phyloP scores from a whole-genome alignment of 2,797 vertebrate genomes.

The Aldrovandia affinis region DNA sequence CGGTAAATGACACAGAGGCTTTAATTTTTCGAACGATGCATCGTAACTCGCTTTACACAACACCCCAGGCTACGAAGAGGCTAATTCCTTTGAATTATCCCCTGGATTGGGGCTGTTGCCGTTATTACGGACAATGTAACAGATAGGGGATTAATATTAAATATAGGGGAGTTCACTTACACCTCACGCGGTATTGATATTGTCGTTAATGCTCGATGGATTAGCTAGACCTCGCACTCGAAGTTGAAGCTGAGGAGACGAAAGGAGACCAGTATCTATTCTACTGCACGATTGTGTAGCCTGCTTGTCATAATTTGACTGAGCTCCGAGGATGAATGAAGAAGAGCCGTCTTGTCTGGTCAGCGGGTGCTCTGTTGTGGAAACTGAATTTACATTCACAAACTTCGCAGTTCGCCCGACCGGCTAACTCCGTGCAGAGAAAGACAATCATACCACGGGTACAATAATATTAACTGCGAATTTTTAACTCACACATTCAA shows the following conservation, averaged over 20 bases:
- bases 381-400: not conserved
- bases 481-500: constrained; percentile 36
- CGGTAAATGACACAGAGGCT: constrained; percentile 23
- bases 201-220: not conserved
- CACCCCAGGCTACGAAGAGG: not conserved
- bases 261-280: not conserved
- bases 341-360: not conserved
- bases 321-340: not conserved
- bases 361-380: not conserved
- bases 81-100: constrained; percentile 21
- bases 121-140: constrained; percentile 27
- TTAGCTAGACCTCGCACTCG: not conserved
- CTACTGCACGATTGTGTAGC: not conserved
- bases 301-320: not conserved
- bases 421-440: not conserved
- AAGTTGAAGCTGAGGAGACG: not conserved
- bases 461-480: not conserved
- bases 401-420: constrained; percentile 14
- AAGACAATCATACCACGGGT: not conserved
- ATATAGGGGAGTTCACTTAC: constrained; percentile 31
- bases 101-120: constrained; percentile 19
- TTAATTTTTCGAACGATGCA: not conserved
- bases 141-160: constrained; percentile 48
- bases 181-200: constrained; percentile 7
- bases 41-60: not conserved